Evolutionary conservation across 2,888 invertebrate genomes (phyloP).

Genomic region (Agrilus cyanescens): DNA sequence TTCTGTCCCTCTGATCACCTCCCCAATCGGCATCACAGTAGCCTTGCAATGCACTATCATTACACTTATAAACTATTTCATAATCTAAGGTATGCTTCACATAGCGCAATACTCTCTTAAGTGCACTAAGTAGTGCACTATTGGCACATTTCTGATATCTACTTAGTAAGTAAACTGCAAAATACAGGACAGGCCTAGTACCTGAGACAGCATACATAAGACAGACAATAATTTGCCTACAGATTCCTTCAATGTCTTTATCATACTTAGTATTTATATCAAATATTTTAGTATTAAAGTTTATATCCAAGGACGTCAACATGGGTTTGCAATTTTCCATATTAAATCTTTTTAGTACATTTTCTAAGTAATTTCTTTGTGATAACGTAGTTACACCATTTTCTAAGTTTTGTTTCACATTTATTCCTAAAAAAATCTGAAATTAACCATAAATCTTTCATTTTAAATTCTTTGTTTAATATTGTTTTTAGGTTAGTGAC

Average conservation of each 20-base stretch:
- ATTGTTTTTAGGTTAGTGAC: conserved; percentile 10
- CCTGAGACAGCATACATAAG: conserved; percentile 14
- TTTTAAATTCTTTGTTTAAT: conserved; percentile 3
- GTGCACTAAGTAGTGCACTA: conserved; percentile 6
- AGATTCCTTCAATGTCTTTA: conserved; percentile 6
- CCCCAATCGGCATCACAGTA: no score
- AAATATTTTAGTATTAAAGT: conserved; percentile 9
- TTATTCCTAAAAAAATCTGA: conserved; percentile 2
- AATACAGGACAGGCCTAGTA: conserved; percentile 13
- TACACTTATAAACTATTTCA: no score
- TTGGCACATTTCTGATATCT: conserved; percentile 10
- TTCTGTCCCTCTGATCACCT: no score
- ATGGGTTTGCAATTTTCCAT: conserved; percentile 7
- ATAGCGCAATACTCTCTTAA: conserved; percentile 12
- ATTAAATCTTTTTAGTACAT: conserved; percentile 6
- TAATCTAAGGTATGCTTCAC: conserved; percentile 6
- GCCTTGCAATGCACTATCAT: no score
- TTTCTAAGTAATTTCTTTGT: conserved; percentile 6
- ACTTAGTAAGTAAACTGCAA: conserved; percentile 8
- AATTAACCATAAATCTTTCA: conserved; percentile 2
- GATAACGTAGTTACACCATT: neutral
- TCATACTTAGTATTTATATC: conserved; percentile 1
- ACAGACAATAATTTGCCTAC: conserved; percentile 13
- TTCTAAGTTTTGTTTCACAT: neutral
- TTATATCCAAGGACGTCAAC: conserved; percentile 9